Base-by-base conservation (phyloP, 1,140 invertebrate genomes). In the Drosophila ohnishii region DNA sequence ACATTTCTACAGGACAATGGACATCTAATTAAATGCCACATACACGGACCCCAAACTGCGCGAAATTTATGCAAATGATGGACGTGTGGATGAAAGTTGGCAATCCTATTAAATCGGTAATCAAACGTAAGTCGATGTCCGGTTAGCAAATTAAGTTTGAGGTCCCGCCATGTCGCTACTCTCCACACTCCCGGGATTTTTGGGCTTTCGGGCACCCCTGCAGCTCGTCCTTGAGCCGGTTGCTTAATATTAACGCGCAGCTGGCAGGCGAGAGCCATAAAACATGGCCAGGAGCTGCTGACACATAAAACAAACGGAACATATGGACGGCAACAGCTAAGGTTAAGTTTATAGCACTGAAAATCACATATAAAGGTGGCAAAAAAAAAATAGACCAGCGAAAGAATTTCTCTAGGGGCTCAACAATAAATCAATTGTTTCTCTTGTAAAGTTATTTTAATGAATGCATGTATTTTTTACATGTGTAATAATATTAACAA, bases 221-320 rank as follows among this genome's bases (percentile, higher is more conserved):
- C 62, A 30, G 44, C 35, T 47, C 9, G 32, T 69, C 25, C 53
- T 39, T 69, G 30, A 56, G 65, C 19, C 57, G 44, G 51, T 55
- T 77, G 75, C 53, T 78, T 77, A 63, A 78, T 77, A 77, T 77
- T 77, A 77, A 77, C 75, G 58, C 59, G 34, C 75, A 51, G 65
- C 47, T 70, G 75, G 73, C 75, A 78, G 75, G 75, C 75, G 35
- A 78, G 48, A 58, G 67, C 55, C 56, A 76, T 87, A 86, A 86
- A 87, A 69, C 79, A 75, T 59, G 53, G 51, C 57, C 57, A 13
- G 22, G 63, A 76, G 53, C 53, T 77, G 55, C 80, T 73, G 55
- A 73, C 47, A 72, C 44, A 65, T 60, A 67, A 61, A 63, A 51
- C 40, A 77, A 47, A 80, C 42, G 51, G 48, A 53, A 44, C 45